These are phyloP conservation scores for Imbricaverruca yamaguchii DNA, from an alignment of 2,888 invertebrate species.

Conservation along the genomic window DNA sequence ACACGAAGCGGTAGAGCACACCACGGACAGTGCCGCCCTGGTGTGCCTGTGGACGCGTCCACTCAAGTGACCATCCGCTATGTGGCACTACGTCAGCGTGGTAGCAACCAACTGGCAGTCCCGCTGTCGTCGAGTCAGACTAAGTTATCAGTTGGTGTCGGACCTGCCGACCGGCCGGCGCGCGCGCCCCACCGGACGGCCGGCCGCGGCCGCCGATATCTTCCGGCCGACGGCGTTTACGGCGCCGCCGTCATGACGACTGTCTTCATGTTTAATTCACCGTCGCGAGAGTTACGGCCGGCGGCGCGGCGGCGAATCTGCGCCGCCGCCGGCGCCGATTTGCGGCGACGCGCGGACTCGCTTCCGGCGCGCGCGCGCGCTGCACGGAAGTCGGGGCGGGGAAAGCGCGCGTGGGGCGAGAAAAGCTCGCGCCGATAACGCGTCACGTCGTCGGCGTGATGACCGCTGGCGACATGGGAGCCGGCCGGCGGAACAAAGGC, in stretches of 20 bases:
- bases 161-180: too few relatives aligned
- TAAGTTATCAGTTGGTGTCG: too few relatives aligned
- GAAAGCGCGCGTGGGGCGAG: background rate
- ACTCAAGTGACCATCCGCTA: too few relatives aligned
- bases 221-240: background rate
- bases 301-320: background rate
- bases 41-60: too few relatives aligned
- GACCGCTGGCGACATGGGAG: background rate
- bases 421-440: background rate
- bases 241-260: background rate
- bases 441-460: too few relatives aligned
- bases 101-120: too few relatives aligned
- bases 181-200: too few relatives aligned
- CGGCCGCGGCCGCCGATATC: background rate
- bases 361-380: background rate
- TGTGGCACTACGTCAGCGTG: too few relatives aligned
- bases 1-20: too few relatives aligned
- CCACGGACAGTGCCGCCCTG: too few relatives aligned
- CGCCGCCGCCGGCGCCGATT: background rate
- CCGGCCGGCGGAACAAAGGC: background rate
- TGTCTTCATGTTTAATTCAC: slow-evolving; percentile 21
- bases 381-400: too few relatives aligned
- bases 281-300: background rate
- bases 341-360: background rate
- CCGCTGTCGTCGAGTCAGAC: too few relatives aligned